phyloP scores from a whole-genome alignment of 2,888 invertebrate species.

The Empis stercorea region DNA sequence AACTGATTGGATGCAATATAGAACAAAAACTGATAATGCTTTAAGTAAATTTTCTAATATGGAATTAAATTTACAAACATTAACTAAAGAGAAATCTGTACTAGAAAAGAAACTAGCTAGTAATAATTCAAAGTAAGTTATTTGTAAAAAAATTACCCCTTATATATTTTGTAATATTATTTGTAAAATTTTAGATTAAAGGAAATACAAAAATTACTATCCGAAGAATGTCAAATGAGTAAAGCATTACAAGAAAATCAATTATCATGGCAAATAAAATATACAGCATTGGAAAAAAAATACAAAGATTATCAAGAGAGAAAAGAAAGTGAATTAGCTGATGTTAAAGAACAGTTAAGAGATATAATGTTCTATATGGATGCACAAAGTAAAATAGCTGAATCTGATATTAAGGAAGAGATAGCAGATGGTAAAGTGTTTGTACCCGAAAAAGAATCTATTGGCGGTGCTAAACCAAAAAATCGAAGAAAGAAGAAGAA shows the following conservation, averaged over 20 bases:
- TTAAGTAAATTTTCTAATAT: conserved; percentile 38
- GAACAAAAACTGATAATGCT: conserved; percentile 39
- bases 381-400: conserved; percentile 48
- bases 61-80: conserved; percentile 39
- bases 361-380: conserved; percentile 97
- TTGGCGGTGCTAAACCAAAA: conserved; percentile 3
- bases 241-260: conserved; percentile 65
- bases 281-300: conserved; percentile 42
- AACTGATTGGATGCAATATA: conserved; percentile 44
- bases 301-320: conserved; percentile 43
- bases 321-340: conserved; percentile 56
- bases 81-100: conserved; percentile 51
- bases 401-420: conserved; percentile 31
- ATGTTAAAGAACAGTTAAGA: conserved; percentile 81
- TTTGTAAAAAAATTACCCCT: conserved; percentile 1
- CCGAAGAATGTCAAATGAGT: conserved; percentile 77
- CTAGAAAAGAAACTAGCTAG: conserved; percentile 59
- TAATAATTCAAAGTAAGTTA: conserved; percentile 46
- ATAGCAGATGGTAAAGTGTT: conserved; percentile 29
- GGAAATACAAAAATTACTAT: conserved; percentile 53
- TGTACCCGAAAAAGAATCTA: conserved; percentile 22
- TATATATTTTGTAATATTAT: not conserved
- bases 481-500: conserved; percentile 29
- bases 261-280: conserved; percentile 53
- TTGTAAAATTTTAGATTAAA: conserved; percentile 40